These are phyloP conservation scores for Parasteatoda lunata DNA, from an alignment of 2,888 invertebrate genomes.

Conservation along the genomic window DNA sequence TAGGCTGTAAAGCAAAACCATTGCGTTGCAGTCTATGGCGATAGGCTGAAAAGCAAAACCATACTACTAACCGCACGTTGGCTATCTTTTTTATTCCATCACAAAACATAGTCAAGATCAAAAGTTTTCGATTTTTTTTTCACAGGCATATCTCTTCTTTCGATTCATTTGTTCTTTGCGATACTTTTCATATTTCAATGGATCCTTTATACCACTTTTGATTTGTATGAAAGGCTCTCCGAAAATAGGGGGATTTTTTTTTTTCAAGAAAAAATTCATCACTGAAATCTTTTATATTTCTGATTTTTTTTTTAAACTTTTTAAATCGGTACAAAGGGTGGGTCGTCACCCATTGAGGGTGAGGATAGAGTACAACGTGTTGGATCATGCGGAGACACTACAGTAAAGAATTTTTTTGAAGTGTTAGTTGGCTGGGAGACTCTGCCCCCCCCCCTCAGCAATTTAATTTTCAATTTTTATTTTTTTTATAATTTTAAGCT, in stretches of 20 bases:
- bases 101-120: too few relatives aligned
- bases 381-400: constrained; percentile 4
- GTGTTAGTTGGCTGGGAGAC: background rate
- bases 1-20: too few relatives aligned
- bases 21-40: too few relatives aligned
- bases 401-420: background rate
- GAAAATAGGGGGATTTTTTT: constrained; percentile 21
- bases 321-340: background rate
- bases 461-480: too few relatives aligned
- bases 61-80: background rate
- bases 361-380: background rate
- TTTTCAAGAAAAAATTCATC: constrained; percentile 1
- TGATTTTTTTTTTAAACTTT: constrained; percentile 5
- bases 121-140: too few relatives aligned
- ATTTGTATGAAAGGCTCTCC: too few relatives aligned
- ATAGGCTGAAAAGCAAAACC: too few relatives aligned
- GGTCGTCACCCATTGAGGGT: background rate
- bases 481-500: too few relatives aligned
- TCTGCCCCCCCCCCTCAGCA: too few relatives aligned
- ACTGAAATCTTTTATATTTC: background rate
- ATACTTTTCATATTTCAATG: constrained; percentile 25
- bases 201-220: constrained; percentile 1
- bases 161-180: constrained; percentile 52
- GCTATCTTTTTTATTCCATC: constrained; percentile 15
- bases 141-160: constrained; percentile 24